Evolutionary conservation across 2,113 vertebrate genomes (phyloP), one percentile per base, ranked within the genome.

Genomic region (Butorides virescens): DNA sequence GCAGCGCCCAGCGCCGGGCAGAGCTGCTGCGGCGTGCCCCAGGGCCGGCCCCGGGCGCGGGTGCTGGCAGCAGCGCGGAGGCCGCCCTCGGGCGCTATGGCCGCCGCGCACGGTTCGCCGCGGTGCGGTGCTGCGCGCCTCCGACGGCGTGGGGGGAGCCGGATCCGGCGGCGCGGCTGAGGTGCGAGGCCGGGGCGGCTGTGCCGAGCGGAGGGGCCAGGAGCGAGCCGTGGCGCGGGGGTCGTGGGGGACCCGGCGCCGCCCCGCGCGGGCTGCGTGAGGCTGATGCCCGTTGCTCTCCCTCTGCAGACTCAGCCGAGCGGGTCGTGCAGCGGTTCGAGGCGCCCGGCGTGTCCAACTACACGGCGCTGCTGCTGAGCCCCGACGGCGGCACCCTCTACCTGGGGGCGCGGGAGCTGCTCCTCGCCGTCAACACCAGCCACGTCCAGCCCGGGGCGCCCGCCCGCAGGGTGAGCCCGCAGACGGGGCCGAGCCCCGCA

Each of bases 311-410:
- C 90, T 98, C 98, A 0, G 55, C 96, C 2, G 98, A 99, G 96
- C 98, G 99, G 55, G 95, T 93, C 0, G 96, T 98, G 75, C 98
- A 77, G 83, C 96, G 97, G 79, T 99, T 99, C 71, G 98, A 98
- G 53, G 97, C 75, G 15, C 94, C 95, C 2, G 98, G 98, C 1
- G 91, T 98, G 67, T 93, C 97, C 95, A 99, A 99, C 98, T 99
- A 98, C 91, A 99, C 99, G 0, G 97, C 99, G 10, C 90, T 99
- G 26, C 98, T 99, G 73, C 98, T 99, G 95, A 99, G 99, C 88
- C 94, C 92, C 1, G 98, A 99, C 2, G 98, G 99, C 13, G 36
- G 84, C 92, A 98, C 93, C 10, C 95, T 99, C 58, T 99, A 99
- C 6, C 96, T 99, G 25, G 99, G 99, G 1, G 99, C 99, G 1